These are phyloP conservation scores for Hylyphantes graminicola DNA, from an alignment of 1,140 invertebrate genomes.

Conservation along the genomic window DNA sequence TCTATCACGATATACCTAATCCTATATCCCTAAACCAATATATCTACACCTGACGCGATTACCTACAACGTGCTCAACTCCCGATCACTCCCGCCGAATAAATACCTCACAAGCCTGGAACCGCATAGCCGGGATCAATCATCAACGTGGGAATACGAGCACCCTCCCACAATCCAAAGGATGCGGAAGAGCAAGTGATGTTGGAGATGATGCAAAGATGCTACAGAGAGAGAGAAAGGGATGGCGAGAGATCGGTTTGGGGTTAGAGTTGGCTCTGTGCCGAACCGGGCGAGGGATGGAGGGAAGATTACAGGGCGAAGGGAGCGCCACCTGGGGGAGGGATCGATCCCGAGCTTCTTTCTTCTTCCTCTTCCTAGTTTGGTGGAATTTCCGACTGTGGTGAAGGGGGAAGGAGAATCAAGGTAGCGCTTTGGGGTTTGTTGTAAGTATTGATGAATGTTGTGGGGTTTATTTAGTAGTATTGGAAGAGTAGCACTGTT, in stretches of 20 bases:
- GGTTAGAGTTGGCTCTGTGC: conserved; percentile 45
- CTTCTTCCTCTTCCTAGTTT: conserved; percentile 3
- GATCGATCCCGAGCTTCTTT: conserved; percentile 46
- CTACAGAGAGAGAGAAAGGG: not conserved
- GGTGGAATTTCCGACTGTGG: conserved; percentile 28
- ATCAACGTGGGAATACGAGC: conserved; percentile 5
- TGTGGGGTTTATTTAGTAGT: too few species aligned
- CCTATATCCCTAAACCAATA: too few species aligned
- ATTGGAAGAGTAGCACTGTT: too few species aligned
- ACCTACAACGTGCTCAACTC: too few species aligned
- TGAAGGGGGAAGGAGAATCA: conserved; percentile 1
- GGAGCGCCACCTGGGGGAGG: conserved; percentile 28
- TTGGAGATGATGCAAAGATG: conserved; percentile 21
- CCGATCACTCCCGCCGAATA: too few species aligned
- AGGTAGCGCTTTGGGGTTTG: too few species aligned
- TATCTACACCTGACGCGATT: too few species aligned
- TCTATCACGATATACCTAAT: too few species aligned
- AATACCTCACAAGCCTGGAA: too few species aligned
- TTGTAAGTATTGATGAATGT: too few species aligned
- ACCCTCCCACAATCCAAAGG: conserved; percentile 36
- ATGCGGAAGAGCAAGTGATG: conserved; percentile 11
- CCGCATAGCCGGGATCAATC: conserved; percentile 11
- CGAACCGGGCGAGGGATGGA: not conserved
- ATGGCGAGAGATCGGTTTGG: conserved; percentile 7
- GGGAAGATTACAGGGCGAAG: conserved; percentile 7